Evolutionary conservation across 1,140 invertebrate genomes (phyloP).

Genomic region (Drosophila kepulauana): DNA sequence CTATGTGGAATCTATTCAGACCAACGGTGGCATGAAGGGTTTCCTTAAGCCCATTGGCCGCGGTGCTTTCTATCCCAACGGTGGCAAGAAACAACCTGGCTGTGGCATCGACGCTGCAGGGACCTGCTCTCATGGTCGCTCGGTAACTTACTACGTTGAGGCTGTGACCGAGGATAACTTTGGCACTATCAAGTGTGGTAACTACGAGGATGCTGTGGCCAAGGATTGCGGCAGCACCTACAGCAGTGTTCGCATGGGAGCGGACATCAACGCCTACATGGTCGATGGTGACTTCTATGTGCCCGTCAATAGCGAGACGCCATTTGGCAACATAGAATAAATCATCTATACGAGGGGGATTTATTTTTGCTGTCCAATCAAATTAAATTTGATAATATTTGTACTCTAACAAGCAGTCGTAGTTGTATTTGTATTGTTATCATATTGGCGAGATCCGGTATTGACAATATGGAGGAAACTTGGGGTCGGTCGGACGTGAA

Average conservation of each 20-base stretch:
- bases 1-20: constrained; percentile 91
- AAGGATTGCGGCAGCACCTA: constrained; percentile 49
- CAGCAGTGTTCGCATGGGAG: constrained; percentile 58
- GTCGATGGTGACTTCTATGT: constrained; percentile 48
- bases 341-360: neutral
- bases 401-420: neutral
- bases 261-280: constrained; percentile 32
- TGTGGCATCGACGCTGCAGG: constrained; percentile 84
- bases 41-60: constrained; percentile 85
- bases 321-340: constrained; percentile 35
- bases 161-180: constrained; percentile 49
- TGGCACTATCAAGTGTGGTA: constrained; percentile 36
- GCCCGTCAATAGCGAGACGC: constrained; percentile 43
- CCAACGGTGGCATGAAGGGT: constrained; percentile 87
- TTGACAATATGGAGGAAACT: constrained; percentile 13
- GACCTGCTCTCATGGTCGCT: constrained; percentile 76
- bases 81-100: constrained; percentile 86
- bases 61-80: constrained; percentile 87
- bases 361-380: neutral
- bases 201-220: constrained; percentile 34
- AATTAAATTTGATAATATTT: constrained; percentile 12
- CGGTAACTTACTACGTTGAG: constrained; percentile 69
- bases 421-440: constrained; percentile 16
- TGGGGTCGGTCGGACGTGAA: constrained; percentile 18
- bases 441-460: constrained; percentile 5